Evolutionary conservation across 2,888 invertebrate species (phyloP), one percentile per base, ranked within the genome.

Genomic region (Drosophila hamatofila): DNA sequence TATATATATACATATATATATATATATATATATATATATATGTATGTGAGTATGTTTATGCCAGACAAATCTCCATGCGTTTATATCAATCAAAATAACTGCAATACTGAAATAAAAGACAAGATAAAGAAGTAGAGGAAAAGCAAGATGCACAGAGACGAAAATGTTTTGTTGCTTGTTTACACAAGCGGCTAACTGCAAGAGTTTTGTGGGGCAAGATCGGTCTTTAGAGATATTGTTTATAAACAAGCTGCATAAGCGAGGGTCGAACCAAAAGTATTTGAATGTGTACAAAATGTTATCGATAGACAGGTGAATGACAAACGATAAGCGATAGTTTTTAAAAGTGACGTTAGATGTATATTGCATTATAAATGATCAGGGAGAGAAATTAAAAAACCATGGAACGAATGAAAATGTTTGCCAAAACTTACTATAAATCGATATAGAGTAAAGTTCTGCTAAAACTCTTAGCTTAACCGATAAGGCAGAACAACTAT

Each of bases 21-120:
- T 35, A 35, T 59, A 18, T 9, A 49, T 23, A 6, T 37, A 35
- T 33, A 33, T 21, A 8, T 52, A 11, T 37, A 37, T 37, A 6
- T 39, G 3, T 16, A n/a, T n/a, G 37, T n/a, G 8, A n/a, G 25
- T n/a, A 16, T 52, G 52, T 52, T 39, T 54, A 62, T 23, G 51
- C 56, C 58, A 65, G 61, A 55, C 54, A 49, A 58, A 60, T 54
- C 66, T 16, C 2, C 11, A 33, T 46, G 57, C 54, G 39, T 66
- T 65, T 77, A 49, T 63, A 66, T 78, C 68, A 78, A 41, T 65
- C 56, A 56, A 52, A 65, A 51, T 59, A 69, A 69, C 69, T 77
- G 76, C 78, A 67, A 72, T 69, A 35, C 42, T 16, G 48, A 57
- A 63, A 51, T 49, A 55, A 37, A 60, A 70, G 48, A 35, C 30